Percentiles rank a stretch among this genome's conserved stretches.
phyloP scores from a whole-genome alignment of 2,888 invertebrate species.

The Drosophila anceps region DNA sequence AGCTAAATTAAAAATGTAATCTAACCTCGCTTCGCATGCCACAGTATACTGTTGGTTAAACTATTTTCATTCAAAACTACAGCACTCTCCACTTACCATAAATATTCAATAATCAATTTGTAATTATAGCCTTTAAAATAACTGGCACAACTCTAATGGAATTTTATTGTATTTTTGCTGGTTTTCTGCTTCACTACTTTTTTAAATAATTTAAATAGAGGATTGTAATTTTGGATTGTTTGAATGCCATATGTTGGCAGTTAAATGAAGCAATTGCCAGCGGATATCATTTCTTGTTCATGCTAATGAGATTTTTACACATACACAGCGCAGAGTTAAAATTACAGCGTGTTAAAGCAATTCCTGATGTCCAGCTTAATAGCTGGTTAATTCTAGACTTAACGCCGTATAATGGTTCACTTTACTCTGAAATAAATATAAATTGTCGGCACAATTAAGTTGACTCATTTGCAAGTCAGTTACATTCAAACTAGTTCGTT shows the following conservation, averaged over 20 bases:
- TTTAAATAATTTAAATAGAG: conserved; percentile 10
- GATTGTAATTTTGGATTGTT: background rate
- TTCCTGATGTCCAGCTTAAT: conserved; percentile 29
- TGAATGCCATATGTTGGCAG: conserved; percentile 6
- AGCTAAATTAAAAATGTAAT: background rate
- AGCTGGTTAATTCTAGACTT: conserved; percentile 24
- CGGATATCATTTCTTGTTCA: conserved; percentile 30
- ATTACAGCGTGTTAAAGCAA: conserved; percentile 27
- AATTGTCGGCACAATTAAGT: conserved; percentile 50
- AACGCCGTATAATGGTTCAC: conserved; percentile 26
- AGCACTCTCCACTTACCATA: conserved; percentile 1
- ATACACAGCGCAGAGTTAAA: conserved; percentile 6
- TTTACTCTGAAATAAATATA: conserved; percentile 40
- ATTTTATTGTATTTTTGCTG: background rate
- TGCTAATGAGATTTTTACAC: conserved; percentile 31
- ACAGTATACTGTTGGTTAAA: background rate
- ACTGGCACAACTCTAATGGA: conserved; percentile 2
- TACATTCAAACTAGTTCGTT: conserved; percentile 34
- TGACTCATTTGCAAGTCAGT: conserved; percentile 45
- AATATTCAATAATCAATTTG: conserved; percentile 15
- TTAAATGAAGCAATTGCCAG: conserved; percentile 17
- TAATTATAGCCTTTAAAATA: conserved; percentile 3
- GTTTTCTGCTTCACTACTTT: background rate
- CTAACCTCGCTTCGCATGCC: background rate
- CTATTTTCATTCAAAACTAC: background rate